Evolutionary conservation across 1,140 invertebrate species (phyloP), one percentile per base, ranked within the genome.

Genomic region (Prorops nasuta): DNA sequence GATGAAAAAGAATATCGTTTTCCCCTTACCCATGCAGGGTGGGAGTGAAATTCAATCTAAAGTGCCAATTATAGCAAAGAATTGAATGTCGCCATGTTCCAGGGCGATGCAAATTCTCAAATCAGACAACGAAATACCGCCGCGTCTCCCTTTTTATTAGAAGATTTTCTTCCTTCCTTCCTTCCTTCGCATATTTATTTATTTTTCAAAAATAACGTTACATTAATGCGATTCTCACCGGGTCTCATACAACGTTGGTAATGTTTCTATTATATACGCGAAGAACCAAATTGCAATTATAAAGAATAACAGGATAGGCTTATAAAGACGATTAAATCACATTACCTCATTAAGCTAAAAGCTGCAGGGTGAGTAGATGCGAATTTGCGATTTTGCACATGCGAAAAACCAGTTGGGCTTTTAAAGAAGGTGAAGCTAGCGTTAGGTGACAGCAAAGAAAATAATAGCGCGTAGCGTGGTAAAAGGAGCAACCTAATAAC

Each of bases 291-390:
- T n/a, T n/a, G n/a, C n/a, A n/a, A n/a, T n/a, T n/a, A n/a, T n/a
- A n/a, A n/a, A n/a, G n/a, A n/a, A n/a, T n/a, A n/a, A n/a, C n/a
- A n/a, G n/a, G n/a, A n/a, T n/a, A n/a, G n/a, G n/a, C 53, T 50
- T 62, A 58, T 46, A 48, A 60, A 66, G 65, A 67, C 64, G 60
- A 67, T 66, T 64, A 64, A 66, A 68, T 68, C 67, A 68, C 60
- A 67, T 68, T 68, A 68, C 60, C 63, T n/a, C n/a, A 67, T 66
- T 45, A 50, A 64, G 54, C 62, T 52, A 65, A 64, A 68, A 68
- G 65, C n/a, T n/a, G 66, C 57, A 49, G 64, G 67, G 63, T 60
- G 64, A 65, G 65, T 65, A 60, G 60, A 65, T 58, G 60, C 64
- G n/a, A n/a, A n/a, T n/a, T n/a, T n/a, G n/a, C n/a, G n/a, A 52